These are phyloP conservation scores for Trididemnum nubilum DNA, from an alignment of 23 tunicate species.

Conservation along the genomic window DNA sequence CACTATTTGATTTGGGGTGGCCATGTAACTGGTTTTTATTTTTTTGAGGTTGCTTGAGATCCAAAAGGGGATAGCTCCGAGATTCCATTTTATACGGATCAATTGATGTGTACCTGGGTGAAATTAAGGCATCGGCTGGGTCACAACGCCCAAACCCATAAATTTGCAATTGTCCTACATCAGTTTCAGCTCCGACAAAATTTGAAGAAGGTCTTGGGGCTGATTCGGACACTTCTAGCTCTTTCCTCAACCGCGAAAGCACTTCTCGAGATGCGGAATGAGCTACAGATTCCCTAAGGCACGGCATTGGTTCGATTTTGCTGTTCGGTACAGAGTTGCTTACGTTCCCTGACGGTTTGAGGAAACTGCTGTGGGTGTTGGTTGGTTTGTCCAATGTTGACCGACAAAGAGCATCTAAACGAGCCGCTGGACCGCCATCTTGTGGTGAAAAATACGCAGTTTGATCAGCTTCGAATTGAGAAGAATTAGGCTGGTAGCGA, in stretches of 20 bases:
- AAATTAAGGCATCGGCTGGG: not conserved
- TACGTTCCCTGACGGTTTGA: too few species aligned
- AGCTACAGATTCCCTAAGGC: too few species aligned
- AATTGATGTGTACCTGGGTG: not conserved
- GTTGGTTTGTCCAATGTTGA: constrained; percentile 28
- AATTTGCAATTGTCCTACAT: not conserved
- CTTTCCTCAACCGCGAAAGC: constrained; percentile 5
- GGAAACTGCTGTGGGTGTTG: not conserved
- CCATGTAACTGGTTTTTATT: constrained; percentile 20
- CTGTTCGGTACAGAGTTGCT: too few species aligned
- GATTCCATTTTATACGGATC: not conserved
- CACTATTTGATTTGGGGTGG: constrained; percentile 82
- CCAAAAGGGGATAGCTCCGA: not conserved
- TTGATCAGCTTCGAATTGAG: not conserved
- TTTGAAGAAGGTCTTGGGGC: not conserved
- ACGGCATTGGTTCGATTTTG: too few species aligned
- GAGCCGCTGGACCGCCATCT: constrained; percentile 35
- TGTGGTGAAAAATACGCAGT: not conserved
- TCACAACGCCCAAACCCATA: not conserved
- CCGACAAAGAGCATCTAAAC: constrained; percentile 56
- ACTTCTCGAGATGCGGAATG: constrained; percentile 8
- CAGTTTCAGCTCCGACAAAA: not conserved
- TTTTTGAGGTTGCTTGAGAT: not conserved
- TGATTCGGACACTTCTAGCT: not conserved
- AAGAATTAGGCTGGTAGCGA: not conserved